Evolutionary conservation across 2,888 invertebrate species (phyloP).

Genomic region (Drosophila stalkeri): DNA sequence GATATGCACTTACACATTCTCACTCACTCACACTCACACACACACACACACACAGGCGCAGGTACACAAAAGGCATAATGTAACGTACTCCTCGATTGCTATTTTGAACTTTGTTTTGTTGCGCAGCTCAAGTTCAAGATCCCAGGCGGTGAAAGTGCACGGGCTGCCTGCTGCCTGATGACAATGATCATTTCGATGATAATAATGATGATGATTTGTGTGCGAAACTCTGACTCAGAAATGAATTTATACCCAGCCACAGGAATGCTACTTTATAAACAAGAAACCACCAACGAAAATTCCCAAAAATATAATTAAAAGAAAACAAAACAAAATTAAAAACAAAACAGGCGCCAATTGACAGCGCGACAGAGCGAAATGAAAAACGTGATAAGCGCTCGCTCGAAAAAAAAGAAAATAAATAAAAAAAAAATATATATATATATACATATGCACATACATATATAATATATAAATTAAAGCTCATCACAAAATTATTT

Average conservation of each 20-base stretch:
- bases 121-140: conserved; percentile 36
- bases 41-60: neutral
- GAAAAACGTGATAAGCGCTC: conserved; percentile 65
- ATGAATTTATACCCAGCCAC: conserved; percentile 2
- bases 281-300: conserved; percentile 39
- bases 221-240: conserved; percentile 35
- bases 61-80: neutral
- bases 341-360: conserved; percentile 43
- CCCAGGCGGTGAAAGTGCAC: conserved; percentile 51
- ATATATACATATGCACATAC: neutral
- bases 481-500: conserved; percentile 39
- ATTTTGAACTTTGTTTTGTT: conserved; percentile 40
- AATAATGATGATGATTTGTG: conserved; percentile 24
- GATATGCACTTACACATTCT: neutral
- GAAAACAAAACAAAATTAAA: conserved; percentile 37
- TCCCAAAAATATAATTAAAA: conserved; percentile 28
- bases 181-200: neutral
- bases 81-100: conserved; percentile 26
- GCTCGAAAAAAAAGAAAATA: neutral
- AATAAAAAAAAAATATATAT: neutral
- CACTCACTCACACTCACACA: neutral
- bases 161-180: conserved; percentile 4
- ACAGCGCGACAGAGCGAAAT: conserved; percentile 12
- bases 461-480: conserved; percentile 40
- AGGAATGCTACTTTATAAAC: conserved; percentile 44